Base-by-base conservation (phyloP, 2,113 vertebrate species). In the Megaleporinus macrocephalus region DNA sequence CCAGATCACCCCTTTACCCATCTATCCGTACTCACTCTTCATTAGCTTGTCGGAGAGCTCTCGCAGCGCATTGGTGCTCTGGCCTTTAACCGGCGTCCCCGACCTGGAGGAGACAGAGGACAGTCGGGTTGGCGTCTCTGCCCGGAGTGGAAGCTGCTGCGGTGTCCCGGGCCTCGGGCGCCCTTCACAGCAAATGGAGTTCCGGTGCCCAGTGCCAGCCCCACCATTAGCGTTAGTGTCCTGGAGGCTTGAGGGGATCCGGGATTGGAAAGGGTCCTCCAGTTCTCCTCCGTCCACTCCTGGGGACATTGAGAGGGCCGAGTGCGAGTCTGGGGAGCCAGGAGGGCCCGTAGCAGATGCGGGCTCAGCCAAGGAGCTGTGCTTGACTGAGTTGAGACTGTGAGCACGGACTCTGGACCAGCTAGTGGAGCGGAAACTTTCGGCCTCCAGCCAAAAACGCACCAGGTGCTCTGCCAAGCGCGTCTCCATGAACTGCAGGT, bases 341-440 rank as follows among this genome's bases (percentile, higher is more conserved):
- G 88, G 73, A n/a, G 91, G 30, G 0, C 77, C 49, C 0, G 86
- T 30, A 2, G 73, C 36, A 26, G 93, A 93, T 49, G 96, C 93
- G 0, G 96, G 97, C 91, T 99, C 98, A 7, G 96, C 98, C 92
- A 99, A 72, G 0, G 98, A 95, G 87, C 98, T 99, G 90, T 98
- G 98, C 90, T 98, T 99, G 66, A 99, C 96, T 0, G 97, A 97
- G 93, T 99, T 98, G 75, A 99, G 93, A 92, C 95, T 99, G 83
- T 98, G 96, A 0, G 98, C 97, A 90, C 98, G 92, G 55, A 99
- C 96, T 47, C 96, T 93, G 1, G 96, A 97, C 98, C 98, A 99
- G 22, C 97, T 97, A 15, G 94, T 93, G 68, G 97, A 95, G 77
- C 97, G 95, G 92, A 99, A 99, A 87, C 95, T 96, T 91, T 98